Percentiles rank a stretch among this genome's conserved stretches.
These are phyloP conservation scores for Pachyramphus minor DNA, from an alignment of 2,113 vertebrate species.

Conservation along the genomic window DNA sequence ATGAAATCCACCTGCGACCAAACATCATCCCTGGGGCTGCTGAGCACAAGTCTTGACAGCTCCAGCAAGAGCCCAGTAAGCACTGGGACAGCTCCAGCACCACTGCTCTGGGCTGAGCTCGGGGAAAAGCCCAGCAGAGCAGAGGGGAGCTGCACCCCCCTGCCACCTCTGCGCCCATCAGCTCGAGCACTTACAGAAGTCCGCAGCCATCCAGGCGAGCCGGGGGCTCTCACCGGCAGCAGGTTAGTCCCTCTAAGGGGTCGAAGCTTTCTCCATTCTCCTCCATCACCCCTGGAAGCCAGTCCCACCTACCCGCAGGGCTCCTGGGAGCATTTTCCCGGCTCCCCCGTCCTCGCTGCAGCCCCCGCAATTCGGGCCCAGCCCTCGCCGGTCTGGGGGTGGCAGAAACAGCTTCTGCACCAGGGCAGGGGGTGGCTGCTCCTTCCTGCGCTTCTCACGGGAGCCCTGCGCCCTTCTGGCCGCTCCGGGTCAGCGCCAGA, in stretches of 20 bases:
- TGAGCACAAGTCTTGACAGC: not conserved
- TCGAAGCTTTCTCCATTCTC: constrained; percentile 67
- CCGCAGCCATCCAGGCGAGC: constrained; percentile 67
- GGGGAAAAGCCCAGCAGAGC: fast-evolving
- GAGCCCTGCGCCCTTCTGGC: not conserved
- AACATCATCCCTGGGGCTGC: not conserved
- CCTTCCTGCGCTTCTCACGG: not conserved
- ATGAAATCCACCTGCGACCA: fast-evolving
- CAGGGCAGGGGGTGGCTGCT: not conserved
- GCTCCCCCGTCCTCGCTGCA: not conserved
- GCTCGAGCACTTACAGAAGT: constrained; percentile 80
- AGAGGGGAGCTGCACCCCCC: not conserved
- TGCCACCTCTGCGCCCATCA: not conserved
- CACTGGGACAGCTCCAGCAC: fast-evolving
- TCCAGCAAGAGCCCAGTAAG: not conserved
- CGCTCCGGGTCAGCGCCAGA: not conserved
- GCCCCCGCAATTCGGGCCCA: not conserved
- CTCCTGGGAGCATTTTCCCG: not conserved
- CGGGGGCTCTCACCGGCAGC: constrained; percentile 66
- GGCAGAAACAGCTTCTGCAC: not conserved
- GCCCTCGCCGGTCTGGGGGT: fast-evolving
- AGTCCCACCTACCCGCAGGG: fast-evolving
- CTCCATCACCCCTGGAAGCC: not conserved
- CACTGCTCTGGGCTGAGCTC: not conserved
- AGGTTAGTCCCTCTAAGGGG: constrained; percentile 60